Evolutionary conservation across 2,113 vertebrate species (phyloP), one percentile per base, ranked within the genome.

Genomic region (Nematolebias whitei): DNA sequence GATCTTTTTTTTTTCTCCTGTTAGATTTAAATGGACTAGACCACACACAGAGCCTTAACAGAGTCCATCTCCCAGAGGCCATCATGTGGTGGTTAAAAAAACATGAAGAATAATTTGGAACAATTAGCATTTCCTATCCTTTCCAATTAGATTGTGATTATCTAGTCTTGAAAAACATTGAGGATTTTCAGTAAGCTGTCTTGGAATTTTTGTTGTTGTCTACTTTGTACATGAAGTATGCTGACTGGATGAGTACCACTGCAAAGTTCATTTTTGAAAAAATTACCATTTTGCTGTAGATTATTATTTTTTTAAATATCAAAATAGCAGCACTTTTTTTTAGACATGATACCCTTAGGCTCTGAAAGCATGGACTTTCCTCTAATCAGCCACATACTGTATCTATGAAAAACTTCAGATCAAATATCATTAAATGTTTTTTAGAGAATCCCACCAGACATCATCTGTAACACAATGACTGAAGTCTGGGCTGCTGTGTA

Each of bases 61-160:
- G 52, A 84, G 73, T 54, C 40, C 1, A 23, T 79, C 78, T 52
- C 63, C 71, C 82, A 71, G 77, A 78, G 82, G 87, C 83, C 83
- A 57, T 7, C 12, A 53, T 16, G 54, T 78, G 82, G 76, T 89
- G 90, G 83, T 86, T 75, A 82, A 84, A 78, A 71, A 71, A 77
- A 73, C 52, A 57, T 53, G 61, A 63, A 61, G 73, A 76, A 80
- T 82, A 88, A 89, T 88, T 87, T 52, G 63, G 53, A 55, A 84
- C 84, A 83, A 91, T 92, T 91, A 87, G 50, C 67, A 74, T 82
- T 83, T 44, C 88, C 85, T 71, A 82, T 78, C 63, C 70, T 70
- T 63, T 57, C 73, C 84, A 56, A 82, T 82, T 68, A 89, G 48
- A 65, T 78, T 43, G 39, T 64, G 66, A 65, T 35, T 62, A 62